Percentiles rank a stretch among this genome's conserved stretches.
Evolutionary conservation across 2,797 vertebrate species (phyloP).

Genomic region (Eidolon dupreanum): DNA sequence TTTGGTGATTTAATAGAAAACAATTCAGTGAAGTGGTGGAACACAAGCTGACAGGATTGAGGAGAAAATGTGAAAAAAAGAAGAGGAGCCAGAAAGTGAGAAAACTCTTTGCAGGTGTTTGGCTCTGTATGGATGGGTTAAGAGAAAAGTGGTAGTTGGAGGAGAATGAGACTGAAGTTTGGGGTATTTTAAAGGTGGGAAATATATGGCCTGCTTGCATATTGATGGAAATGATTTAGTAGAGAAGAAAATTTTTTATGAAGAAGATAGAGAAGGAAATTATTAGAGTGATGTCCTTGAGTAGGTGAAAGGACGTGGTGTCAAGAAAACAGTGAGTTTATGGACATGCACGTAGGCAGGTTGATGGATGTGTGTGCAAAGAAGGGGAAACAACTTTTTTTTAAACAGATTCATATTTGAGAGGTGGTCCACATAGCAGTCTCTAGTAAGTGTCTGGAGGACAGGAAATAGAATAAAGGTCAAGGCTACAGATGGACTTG

Average conservation of each 20-base stretch:
- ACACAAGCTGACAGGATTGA: background rate
- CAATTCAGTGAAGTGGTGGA: background rate
- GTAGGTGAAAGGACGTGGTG: background rate
- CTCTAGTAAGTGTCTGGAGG: background rate
- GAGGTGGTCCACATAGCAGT: background rate
- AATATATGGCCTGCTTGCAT: background rate
- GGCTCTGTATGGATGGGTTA: background rate
- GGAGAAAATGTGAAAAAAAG: background rate
- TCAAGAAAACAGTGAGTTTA: background rate
- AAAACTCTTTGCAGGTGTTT: background rate
- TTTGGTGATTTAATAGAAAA: background rate
- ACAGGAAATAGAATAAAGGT: background rate
- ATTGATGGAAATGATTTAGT: background rate
- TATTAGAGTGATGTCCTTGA: background rate
- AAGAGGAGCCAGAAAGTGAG: background rate
- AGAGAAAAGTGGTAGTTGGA: background rate
- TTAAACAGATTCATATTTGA: background rate
- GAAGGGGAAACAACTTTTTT: background rate
- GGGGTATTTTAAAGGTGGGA: background rate
- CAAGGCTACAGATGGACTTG: background rate
- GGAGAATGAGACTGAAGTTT: background rate
- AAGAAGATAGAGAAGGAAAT: background rate
- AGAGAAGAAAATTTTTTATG: background rate
- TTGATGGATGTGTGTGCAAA: background rate
- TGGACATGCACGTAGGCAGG: background rate